A percentile compares a stretch with the other conserved stretches of the same genome.
Evolutionary conservation across 2,888 invertebrate genomes (phyloP).

Genomic region (Eumacrocentrus americanus): DNA sequence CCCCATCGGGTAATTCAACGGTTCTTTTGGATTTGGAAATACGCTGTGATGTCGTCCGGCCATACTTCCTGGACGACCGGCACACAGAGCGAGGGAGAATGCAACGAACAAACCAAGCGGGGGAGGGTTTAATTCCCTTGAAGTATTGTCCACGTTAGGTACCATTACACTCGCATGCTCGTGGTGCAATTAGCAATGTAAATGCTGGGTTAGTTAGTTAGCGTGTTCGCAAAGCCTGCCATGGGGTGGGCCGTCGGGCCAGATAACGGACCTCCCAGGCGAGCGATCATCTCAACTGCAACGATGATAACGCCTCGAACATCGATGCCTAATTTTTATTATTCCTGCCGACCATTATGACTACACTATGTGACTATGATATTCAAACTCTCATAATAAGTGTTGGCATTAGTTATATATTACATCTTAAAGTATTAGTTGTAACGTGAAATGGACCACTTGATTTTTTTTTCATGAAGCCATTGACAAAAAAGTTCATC

Average conservation of each 20-base stretch:
- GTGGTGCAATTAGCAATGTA: slow-evolving; percentile 61
- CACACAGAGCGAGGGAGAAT: slow-evolving; percentile 12
- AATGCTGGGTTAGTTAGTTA: slow-evolving; percentile 60
- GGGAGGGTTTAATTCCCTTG: slow-evolving; percentile 52
- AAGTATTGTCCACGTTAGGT: slow-evolving; percentile 57
- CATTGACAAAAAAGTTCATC: too few relatives aligned
- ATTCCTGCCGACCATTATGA: slow-evolving; percentile 8
- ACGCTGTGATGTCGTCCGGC: slow-evolving; percentile 17
- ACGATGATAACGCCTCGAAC: slow-evolving; percentile 49
- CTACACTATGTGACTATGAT: neutral
- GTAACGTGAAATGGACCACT: too few relatives aligned
- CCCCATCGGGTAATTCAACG: slow-evolving; percentile 13
- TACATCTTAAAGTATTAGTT: too few relatives aligned
- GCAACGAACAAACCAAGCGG: slow-evolving; percentile 19
- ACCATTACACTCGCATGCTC: slow-evolving; percentile 55
- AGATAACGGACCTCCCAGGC: slow-evolving; percentile 60
- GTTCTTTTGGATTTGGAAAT: slow-evolving; percentile 30
- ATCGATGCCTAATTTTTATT: slow-evolving; percentile 45
- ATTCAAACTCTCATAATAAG: too few relatives aligned
- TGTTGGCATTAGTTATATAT: too few relatives aligned
- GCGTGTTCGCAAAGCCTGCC: slow-evolving; percentile 54
- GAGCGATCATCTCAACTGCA: slow-evolving; percentile 55
- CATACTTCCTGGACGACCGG: slow-evolving; percentile 21
- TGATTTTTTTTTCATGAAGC: too few relatives aligned
- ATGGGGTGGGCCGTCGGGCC: slow-evolving; percentile 40